Percentiles rank a stretch among this genome's conserved stretches.
phyloP scores from a whole-genome alignment of 2,888 invertebrate genomes.

The Drosophila mulleri region DNA sequence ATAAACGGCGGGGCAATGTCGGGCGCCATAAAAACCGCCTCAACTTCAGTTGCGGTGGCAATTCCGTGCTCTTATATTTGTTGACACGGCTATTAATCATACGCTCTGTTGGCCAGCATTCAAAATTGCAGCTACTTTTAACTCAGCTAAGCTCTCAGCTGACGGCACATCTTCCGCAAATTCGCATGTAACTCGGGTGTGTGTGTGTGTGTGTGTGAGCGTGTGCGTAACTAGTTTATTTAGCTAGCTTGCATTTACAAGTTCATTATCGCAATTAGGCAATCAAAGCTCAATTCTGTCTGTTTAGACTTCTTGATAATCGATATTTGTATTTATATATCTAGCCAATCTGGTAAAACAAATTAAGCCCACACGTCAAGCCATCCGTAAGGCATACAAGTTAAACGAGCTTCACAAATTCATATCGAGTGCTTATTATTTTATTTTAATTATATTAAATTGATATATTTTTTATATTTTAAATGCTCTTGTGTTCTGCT shows the following conservation, averaged over 20 bases:
- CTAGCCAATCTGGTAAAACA: not conserved
- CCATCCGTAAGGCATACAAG: constrained; percentile 9
- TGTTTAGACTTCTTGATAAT: not conserved
- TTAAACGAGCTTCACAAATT: constrained; percentile 21
- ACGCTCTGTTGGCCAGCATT: constrained; percentile 61
- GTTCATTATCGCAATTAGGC: constrained; percentile 60
- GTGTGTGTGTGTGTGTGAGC: constrained; percentile 7
- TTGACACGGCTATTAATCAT: constrained; percentile 57
- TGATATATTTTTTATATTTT: not conserved
- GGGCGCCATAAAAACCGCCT: constrained; percentile 17
- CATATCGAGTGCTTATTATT: not conserved
- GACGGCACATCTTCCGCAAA: constrained; percentile 60
- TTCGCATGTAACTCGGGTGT: constrained; percentile 33
- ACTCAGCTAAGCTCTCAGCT: constrained; percentile 23
- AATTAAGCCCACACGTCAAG: not conserved
- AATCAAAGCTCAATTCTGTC: not conserved
- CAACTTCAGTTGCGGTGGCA: constrained; percentile 21
- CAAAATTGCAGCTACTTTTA: constrained; percentile 38
- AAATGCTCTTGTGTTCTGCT: not conserved
- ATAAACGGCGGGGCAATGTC: constrained; percentile 28
- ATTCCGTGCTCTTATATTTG: constrained; percentile 61
- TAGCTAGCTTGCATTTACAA: constrained; percentile 42
- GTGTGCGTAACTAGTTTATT: constrained; percentile 18
- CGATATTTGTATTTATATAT: not conserved
- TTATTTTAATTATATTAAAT: not conserved